phyloP scores from a whole-genome alignment of 2,888 invertebrate genomes.

The Agelastica alni region DNA sequence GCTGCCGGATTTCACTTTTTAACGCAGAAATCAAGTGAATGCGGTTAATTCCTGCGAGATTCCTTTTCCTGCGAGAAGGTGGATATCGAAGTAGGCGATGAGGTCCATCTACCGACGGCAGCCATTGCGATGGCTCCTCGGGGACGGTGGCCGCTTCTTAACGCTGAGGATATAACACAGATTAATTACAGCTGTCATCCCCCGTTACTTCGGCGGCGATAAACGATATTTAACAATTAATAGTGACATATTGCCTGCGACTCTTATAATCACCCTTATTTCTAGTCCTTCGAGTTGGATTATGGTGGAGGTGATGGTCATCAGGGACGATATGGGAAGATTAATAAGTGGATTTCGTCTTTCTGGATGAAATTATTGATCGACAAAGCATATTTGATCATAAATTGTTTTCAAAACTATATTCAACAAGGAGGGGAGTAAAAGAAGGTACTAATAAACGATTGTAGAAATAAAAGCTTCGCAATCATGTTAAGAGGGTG shows the following conservation, averaged over 20 bases:
- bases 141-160: constrained; percentile 52
- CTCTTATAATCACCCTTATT: constrained; percentile 45
- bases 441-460: too few relatives aligned
- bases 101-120: constrained; percentile 39
- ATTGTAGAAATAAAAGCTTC: too few relatives aligned
- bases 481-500: too few relatives aligned
- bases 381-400: too few relatives aligned
- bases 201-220: constrained; percentile 55
- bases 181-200: constrained; percentile 58
- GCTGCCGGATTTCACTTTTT: background rate
- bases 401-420: too few relatives aligned
- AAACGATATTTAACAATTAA: constrained; percentile 59
- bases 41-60: constrained; percentile 16
- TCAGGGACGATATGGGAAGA: constrained; percentile 4
- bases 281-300: constrained; percentile 37
- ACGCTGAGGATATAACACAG: constrained; percentile 55
- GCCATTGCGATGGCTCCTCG: constrained; percentile 49
- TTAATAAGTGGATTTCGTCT: constrained; percentile 5
- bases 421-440: too few relatives aligned
- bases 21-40: background rate
- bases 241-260: constrained; percentile 53
- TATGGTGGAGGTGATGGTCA: constrained; percentile 22
- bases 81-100: constrained; percentile 30
- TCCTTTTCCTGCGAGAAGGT: background rate
- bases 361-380: too few relatives aligned